phyloP scores from a whole-genome alignment of 2,797 vertebrate species.

The Propithecus perrieri region DNA sequence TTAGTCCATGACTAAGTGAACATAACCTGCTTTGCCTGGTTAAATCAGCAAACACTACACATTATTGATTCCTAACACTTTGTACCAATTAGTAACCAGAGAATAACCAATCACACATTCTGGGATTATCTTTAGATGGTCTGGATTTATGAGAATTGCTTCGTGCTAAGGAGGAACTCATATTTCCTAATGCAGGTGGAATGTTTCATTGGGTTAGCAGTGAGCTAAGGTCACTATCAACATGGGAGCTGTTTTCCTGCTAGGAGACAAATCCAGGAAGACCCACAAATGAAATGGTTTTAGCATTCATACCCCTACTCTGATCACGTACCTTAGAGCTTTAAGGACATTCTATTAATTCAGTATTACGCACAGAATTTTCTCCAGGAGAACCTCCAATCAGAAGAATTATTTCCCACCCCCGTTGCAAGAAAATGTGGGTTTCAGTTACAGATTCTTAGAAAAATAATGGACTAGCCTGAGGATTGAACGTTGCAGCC shows the following conservation, averaged over 20 bases:
- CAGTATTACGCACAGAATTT: not conserved
- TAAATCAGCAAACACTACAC: slow-evolving; percentile 50
- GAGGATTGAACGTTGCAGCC: rapidly evolving
- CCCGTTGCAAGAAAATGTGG: not conserved
- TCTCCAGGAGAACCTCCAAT: not conserved
- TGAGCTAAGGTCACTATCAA: not conserved
- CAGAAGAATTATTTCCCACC: rapidly evolving
- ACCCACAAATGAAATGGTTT: not conserved
- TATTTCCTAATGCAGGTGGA: not conserved
- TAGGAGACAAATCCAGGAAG: not conserved
- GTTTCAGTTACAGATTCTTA: not conserved
- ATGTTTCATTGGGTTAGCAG: not conserved
- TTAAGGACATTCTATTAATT: not conserved
- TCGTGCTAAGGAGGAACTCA: not conserved
- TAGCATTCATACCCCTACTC: rapidly evolving
- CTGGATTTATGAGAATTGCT: not conserved
- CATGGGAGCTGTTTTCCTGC: not conserved
- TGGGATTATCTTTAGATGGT: not conserved
- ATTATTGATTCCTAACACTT: slow-evolving; percentile 50
- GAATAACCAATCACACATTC: not conserved
- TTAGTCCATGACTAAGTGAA: slow-evolving; percentile 81
- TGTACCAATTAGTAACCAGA: slow-evolving; percentile 58
- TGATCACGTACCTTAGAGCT: too few species aligned
- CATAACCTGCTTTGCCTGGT: slow-evolving; percentile 25
- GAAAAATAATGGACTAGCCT: too few species aligned